Evolutionary conservation across 2,113 vertebrate genomes (phyloP).

Genomic region (Charadrius vociferus): DNA sequence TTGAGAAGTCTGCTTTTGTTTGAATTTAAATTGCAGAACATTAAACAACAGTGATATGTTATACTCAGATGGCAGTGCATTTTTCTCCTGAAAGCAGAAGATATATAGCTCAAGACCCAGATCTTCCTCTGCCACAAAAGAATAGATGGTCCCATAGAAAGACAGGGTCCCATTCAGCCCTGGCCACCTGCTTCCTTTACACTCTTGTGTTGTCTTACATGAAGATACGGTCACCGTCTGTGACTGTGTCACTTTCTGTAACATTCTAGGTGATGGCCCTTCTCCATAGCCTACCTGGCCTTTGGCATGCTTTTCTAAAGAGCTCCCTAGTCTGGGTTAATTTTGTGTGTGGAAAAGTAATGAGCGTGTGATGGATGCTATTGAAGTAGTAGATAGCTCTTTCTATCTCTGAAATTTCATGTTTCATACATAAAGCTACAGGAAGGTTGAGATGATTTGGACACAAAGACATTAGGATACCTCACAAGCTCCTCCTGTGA

Average conservation of each 20-base stretch:
- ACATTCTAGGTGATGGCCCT: neutral
- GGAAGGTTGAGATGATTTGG: neutral
- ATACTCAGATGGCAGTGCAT: neutral
- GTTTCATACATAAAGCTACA: neutral
- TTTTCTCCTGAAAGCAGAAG: neutral
- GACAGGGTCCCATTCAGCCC: neutral
- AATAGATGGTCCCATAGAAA: neutral
- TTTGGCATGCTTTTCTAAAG: neutral
- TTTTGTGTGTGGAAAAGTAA: neutral
- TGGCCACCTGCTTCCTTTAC: neutral
- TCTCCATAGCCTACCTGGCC: neutral
- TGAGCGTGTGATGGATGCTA: neutral
- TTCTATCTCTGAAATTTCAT: neutral
- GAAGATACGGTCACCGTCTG: neutral
- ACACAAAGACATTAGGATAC: neutral
- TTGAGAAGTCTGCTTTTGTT: constrained; percentile 18
- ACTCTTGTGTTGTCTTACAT: neutral
- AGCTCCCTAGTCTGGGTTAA: neutral
- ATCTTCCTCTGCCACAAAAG: neutral
- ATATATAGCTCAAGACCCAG: neutral
- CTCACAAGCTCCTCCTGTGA: neutral
- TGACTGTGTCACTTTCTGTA: neutral
- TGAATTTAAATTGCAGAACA: constrained; percentile 44
- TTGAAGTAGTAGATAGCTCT: neutral
- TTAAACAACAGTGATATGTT: neutral